Percentiles rank a stretch among this genome's conserved stretches.
Conservation (phyloP, 2,797 vertebrate species). For the Fistularia tabacaria region DNA sequence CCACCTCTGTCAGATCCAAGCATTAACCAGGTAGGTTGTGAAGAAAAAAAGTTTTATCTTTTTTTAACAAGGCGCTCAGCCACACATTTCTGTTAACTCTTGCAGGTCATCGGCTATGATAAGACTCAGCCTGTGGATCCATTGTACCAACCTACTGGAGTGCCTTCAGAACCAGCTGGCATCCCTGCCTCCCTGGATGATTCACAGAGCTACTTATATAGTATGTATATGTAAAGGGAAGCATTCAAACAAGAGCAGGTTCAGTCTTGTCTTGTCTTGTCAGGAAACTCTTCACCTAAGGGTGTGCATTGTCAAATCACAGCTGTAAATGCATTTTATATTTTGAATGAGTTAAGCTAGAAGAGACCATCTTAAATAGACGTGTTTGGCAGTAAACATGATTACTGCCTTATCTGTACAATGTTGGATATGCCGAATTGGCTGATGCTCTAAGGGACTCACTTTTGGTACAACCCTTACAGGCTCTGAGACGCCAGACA, state of each 20-base stretch:
- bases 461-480: neutral
- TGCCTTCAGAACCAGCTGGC: slow-evolving; percentile 42
- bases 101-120: slow-evolving; percentile 47
- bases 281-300: neutral
- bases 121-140: slow-evolving; percentile 40
- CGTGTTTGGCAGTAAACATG: too few species aligned
- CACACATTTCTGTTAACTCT: neutral
- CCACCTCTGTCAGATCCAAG: slow-evolving; percentile 36
- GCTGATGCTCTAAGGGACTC: neutral
- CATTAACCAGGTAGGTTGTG: slow-evolving; percentile 46
- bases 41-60: neutral
- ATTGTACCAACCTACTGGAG: slow-evolving; percentile 24
- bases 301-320: too few species aligned
- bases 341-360: too few species aligned
- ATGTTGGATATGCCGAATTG: too few species aligned
- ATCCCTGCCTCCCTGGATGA: slow-evolving; percentile 32
- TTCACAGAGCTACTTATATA: slow-evolving; percentile 51
- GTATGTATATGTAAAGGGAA: neutral
- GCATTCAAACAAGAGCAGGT: neutral
- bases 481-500: slow-evolving; percentile 84
- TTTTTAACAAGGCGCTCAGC: neutral
- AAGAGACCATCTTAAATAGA: neutral
- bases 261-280: neutral
- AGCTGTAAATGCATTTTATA: too few species aligned
- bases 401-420: too few species aligned